Percentiles rank a stretch among this genome's conserved stretches.
Evolutionary conservation across 2,888 invertebrate species (phyloP).

Genomic region (Meloe dianella): DNA sequence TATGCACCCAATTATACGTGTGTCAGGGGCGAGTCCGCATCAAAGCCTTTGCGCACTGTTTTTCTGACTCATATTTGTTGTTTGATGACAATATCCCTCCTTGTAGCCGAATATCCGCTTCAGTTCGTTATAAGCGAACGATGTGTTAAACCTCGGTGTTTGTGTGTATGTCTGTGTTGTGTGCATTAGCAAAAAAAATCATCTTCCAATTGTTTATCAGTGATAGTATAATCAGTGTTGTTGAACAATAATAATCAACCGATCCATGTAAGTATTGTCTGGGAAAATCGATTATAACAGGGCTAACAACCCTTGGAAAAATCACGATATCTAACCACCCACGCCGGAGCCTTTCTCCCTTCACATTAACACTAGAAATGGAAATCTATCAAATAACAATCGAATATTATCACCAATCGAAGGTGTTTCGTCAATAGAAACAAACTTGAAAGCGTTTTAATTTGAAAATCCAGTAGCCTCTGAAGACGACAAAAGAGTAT

Average conservation of each 20-base stretch:
- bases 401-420: background rate
- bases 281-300: background rate
- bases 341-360: conserved; percentile 11
- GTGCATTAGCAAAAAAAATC: background rate
- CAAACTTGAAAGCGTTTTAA: too few species aligned
- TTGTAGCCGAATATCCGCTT: background rate
- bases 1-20: background rate
- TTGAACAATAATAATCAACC: background rate
- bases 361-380: background rate
- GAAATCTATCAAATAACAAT: background rate
- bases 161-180: too few species aligned
- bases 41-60: conserved; percentile 1
- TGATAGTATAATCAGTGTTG: background rate
- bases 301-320: conserved; percentile 1
- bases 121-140: conserved; percentile 13
- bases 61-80: conserved; percentile 11
- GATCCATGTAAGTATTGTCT: background rate
- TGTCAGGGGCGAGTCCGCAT: conserved; percentile 4
- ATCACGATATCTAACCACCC: background rate
- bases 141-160: background rate
- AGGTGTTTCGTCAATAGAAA: too few species aligned
- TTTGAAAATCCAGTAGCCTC: background rate
- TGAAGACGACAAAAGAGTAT: conserved; percentile 3
- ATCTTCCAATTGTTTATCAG: background rate
- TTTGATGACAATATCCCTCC: background rate